A percentile compares a stretch with the other conserved stretches of the same genome.
Evolutionary conservation across 2,113 vertebrate genomes (phyloP).

Genomic region (Columbina picui): DNA sequence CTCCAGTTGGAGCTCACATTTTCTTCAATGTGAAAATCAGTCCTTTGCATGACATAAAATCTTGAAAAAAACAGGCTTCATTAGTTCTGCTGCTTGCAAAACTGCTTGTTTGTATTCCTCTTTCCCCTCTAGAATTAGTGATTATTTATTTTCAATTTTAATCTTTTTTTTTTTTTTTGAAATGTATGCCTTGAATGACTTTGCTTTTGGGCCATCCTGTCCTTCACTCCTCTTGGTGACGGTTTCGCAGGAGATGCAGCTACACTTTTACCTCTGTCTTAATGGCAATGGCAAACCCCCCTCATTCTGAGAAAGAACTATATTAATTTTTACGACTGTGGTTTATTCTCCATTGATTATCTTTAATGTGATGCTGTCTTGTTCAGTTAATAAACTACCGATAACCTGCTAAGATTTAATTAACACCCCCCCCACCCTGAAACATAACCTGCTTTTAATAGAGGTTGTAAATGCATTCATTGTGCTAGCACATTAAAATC

Average conservation of each 20-base stretch:
- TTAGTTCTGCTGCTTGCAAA: not conserved
- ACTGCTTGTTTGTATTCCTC: not conserved
- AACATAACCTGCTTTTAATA: slow-evolving; percentile 44
- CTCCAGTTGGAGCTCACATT: slow-evolving; percentile 5
- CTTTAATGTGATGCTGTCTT: slow-evolving; percentile 53
- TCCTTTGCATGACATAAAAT: slow-evolving; percentile 29
- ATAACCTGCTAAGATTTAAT: slow-evolving; percentile 39
- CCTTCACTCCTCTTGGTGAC: not conserved
- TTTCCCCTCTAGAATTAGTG: slow-evolving; percentile 9
- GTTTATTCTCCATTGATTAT: slow-evolving; percentile 55
- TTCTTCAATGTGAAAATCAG: slow-evolving; percentile 19
- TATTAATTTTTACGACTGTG: slow-evolving; percentile 47
- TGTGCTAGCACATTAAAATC: slow-evolving; percentile 4
- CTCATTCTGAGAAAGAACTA: not conserved
- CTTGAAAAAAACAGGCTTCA: slow-evolving; percentile 38
- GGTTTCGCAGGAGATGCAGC: not conserved
- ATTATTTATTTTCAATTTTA: slow-evolving; percentile 7
- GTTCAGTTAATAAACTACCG: slow-evolving; percentile 38
- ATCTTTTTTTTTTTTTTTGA: not conserved
- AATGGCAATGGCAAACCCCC: not conserved
- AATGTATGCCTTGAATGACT: not conserved
- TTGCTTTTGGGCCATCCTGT: not conserved
- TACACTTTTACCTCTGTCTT: not conserved
- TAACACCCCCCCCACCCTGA: slow-evolving; percentile 1
- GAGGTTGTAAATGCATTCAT: slow-evolving; percentile 28